Conservation (phyloP, 1,140 invertebrate species). For the Leucophenga varia region DNA sequence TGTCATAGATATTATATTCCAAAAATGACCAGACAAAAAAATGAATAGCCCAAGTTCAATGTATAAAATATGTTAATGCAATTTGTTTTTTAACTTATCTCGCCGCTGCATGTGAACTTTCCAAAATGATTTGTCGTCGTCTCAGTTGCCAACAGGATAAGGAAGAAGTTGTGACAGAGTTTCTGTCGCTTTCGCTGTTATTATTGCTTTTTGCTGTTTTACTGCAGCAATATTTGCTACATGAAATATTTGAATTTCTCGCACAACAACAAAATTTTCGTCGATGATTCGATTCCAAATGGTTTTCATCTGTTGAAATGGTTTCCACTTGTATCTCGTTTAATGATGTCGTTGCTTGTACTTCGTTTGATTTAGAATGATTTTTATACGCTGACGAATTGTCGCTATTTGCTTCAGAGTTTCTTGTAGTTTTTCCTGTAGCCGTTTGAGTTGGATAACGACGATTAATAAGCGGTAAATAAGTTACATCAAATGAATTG, state of each 20-base stretch:
- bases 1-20: no score
- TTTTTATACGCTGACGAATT: neutral
- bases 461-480: constrained; percentile 5
- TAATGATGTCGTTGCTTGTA: neutral
- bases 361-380: no score
- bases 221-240: constrained; percentile 19
- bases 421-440: neutral
- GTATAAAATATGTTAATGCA: neutral
- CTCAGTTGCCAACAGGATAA: constrained; percentile 16
- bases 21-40: no score
- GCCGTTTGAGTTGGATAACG: constrained; percentile 5
- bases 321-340: neutral
- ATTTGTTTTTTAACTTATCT: neutral
- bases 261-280: constrained; percentile 21
- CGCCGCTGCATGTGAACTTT: constrained; percentile 16
- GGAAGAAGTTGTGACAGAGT: neutral
- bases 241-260: constrained; percentile 6
- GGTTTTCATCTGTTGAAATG: neutral
- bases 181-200: neutral
- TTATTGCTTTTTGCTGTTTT: constrained; percentile 9
- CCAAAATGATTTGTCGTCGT: constrained; percentile 10
- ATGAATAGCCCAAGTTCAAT: no score
- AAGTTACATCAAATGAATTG: constrained; percentile 12
- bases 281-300: neutral
- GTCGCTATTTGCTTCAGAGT: no score